Base-by-base conservation (phyloP, 2,888 invertebrate genomes). In the Andricus quercusramuli region DNA sequence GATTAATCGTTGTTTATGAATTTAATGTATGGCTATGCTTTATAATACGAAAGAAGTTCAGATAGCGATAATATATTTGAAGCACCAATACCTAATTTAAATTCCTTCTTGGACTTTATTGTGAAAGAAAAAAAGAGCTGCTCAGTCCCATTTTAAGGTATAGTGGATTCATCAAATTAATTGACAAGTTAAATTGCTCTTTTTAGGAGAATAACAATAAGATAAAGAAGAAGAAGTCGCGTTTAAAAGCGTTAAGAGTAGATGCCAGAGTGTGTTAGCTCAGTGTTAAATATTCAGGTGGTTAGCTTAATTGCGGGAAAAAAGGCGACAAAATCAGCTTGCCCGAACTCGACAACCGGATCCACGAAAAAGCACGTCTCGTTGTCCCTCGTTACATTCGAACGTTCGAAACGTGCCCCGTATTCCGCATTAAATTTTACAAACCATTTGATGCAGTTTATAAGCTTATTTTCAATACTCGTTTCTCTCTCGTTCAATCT, bases 281-380 rank as follows among this genome's bases (percentile, higher is more conserved):
- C 66, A 83, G 83, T 70, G 81, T 88, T 86, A 88, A 88, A 88
- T 87, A 88, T 88, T 88, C 87, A 88, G 80, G 81, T 68, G 82
- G 86, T 83, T 81, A 83, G 83, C 85, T 87, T 88, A 87, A 88
- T 87, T 88, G 86, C 83, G 82, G 83, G 79, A 84, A 82, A 82
- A 83, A 83, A 84, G 79, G 84, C 79, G 86, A 88, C 83, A 79
- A 85, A 84, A 83, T 82, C 83, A n/a, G 79, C 59, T 74, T 65
- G 20, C 47, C 37, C 8, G 59, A 25, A 44, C 67, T 37, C 67
- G 47, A 22, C 25, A 44, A 41, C 78, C 66, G 74, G 25, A 74
- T 51, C 32, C 70, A 70, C 64, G 66, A 78, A 77, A 65, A 59
- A 79, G 51, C 59, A 20, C 65, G 79, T n/a, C 79, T 56, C 76